Conservation (phyloP, 2,888 invertebrate genomes). For the Aphidoletes aphidimyza region DNA sequence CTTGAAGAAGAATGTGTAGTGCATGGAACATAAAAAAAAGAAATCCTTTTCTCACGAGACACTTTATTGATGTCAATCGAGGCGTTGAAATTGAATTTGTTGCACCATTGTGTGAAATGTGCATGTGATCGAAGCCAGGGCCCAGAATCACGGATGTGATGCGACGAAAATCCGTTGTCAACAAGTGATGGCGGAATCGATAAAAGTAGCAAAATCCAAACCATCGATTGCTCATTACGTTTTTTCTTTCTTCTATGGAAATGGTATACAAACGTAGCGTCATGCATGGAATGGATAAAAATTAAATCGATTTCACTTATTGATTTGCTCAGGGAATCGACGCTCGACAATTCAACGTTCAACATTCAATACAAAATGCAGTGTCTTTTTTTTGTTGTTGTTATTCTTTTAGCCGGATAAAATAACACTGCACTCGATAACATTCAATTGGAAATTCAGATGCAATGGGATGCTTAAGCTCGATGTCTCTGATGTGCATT, state of each 20-base stretch:
- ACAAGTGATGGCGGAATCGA: conserved; percentile 24
- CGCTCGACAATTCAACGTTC: no score
- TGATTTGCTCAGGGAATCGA: background rate
- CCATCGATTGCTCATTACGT: conserved; percentile 29
- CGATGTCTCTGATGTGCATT: background rate
- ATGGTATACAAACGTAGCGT: background rate
- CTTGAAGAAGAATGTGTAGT: no score
- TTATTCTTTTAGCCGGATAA: background rate
- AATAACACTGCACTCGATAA: background rate
- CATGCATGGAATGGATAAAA: no score
- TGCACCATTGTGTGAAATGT: background rate
- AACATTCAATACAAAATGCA: background rate
- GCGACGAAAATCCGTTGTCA: conserved; percentile 18
- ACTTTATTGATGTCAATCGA: background rate
- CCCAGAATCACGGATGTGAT: background rate
- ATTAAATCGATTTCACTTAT: background rate
- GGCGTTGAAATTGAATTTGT: background rate
- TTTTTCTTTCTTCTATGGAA: background rate
- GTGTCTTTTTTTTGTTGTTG: no score
- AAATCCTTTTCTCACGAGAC: background rate
- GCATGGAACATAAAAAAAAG: background rate
- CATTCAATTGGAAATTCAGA: background rate
- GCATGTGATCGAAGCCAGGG: no score
- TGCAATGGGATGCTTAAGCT: no score
- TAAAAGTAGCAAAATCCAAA: conserved; percentile 30